Evolutionary conservation across 2,797 vertebrate genomes (phyloP).

Genomic region (Centropyge bicolor): DNA sequence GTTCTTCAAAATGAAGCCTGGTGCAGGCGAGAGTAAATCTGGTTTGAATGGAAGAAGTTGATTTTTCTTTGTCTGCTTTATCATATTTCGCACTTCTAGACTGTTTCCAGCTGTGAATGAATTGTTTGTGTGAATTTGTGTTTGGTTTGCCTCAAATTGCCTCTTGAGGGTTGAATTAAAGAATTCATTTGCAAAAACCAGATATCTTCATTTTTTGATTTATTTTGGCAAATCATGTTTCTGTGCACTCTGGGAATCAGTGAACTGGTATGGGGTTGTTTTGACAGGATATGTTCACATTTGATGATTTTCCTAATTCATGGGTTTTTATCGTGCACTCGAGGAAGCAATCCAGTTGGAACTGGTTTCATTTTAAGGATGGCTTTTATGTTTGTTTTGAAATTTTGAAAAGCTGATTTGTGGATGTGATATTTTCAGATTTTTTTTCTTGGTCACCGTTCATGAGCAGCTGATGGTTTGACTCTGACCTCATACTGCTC

Average conservation of each 20-base stretch:
- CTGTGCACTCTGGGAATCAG: background rate
- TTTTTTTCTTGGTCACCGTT: background rate
- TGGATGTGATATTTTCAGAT: background rate
- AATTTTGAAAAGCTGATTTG: background rate
- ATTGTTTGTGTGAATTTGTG: background rate
- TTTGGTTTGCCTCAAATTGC: background rate
- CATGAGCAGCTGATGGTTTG: background rate
- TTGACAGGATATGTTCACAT: background rate
- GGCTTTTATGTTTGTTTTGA: background rate
- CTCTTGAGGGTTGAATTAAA: background rate
- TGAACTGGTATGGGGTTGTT: background rate
- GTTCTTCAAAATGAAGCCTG: constrained; percentile 4
- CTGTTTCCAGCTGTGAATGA: background rate
- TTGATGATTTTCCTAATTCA: background rate
- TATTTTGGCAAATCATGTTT: background rate
- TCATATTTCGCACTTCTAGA: background rate
- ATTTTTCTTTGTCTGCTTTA: background rate
- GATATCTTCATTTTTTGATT: background rate
- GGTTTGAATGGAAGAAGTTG: background rate
- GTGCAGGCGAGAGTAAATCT: background rate
- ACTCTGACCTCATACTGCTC: background rate
- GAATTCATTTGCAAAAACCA: background rate
- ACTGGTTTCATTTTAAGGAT: background rate
- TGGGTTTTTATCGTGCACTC: background rate
- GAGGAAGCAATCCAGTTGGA: background rate